Base-by-base conservation (phyloP, 2,113 vertebrate genomes). In the Eretmochelys imbricata region DNA sequence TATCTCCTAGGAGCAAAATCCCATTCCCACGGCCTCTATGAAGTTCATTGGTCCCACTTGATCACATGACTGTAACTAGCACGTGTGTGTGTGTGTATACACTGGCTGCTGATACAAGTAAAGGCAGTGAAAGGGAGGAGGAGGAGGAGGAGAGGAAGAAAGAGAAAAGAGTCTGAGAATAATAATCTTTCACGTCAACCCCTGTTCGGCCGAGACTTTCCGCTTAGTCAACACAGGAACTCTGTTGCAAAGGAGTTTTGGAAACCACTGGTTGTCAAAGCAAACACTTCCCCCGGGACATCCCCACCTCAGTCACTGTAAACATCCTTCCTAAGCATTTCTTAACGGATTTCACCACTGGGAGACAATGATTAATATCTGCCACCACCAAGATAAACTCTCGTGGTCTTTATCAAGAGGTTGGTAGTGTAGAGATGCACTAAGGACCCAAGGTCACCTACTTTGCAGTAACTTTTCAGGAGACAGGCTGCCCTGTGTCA, bases 251-350 rank as follows among this genome's bases (percentile, higher is more conserved):
- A 89, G 42, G 84, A 97, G 96, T 69, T 42, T 12, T 93, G 95
- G 95, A 98, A 97, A 98, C 85, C 65, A 97, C 93, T 85, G 69
- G 94, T 81, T 97, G 94, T 93, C 95, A 97, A 96, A 96, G 81
- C 88, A 95, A 91, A 96, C 84, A 95, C 65, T 65, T 96, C 85
- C 90, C 85, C 81, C 85, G 72, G 80, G 75, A 90, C 87, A 90
- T 84, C 80, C 72, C 91, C 48, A 49, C 17, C 20, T 89, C 84
- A n/a, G 50, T 92, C 8, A 54, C 87, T 93, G 95, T 98, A 98
- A 96, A 96, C 92, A 95, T 95, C 95, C 97, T 92, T 95, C 90
- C 82, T 87, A 96, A 96, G 95, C 14, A 1, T 87, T 97, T 96
- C 96, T 86, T 96, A 95, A 93, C 88, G 85, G 94, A 84, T 85